Evolutionary conservation across 1,140 invertebrate genomes (phyloP), one percentile per base, ranked within the genome.

Genomic region (Periplaneta americana): DNA sequence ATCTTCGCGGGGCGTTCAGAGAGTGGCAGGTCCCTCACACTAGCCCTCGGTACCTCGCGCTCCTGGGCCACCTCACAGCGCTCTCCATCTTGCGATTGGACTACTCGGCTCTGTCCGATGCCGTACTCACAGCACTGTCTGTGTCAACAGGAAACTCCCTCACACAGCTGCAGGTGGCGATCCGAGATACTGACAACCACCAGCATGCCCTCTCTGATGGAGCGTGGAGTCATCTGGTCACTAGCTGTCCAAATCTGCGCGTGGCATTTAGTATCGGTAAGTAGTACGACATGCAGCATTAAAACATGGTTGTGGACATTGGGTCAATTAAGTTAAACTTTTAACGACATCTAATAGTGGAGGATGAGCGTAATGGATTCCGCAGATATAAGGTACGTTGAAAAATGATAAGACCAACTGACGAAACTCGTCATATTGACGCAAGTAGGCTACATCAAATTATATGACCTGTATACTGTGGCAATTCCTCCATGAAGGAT

Each of bases 51-150:
- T 88, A 83, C 17, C 28, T 78, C 39, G 57, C 10, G 15, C 39
- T 82, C 28, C 82, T 89, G 0, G 84, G 86, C 17, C 86, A 86
- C 66, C 84, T 89, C 10, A 84, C 85, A 11, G 85, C 85, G 22
- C 82, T 89, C 18, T 85, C 83, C 3, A 83, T 84, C 0, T 82
- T 89, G n/a, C 86, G 86, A 80, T 82, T 89, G 36, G 88, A 89
- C 83, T 89, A 89, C 81, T 86, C 88, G 18, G 87, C 88, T 22
- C 57, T 89, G n/a, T 89, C 88, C 22, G 87, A 88, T 83, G 83
- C 86, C 76, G n/a, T n/a, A n/a, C n/a, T n/a, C n/a, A n/a, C n/a
- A n/a, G 86, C 85, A 15, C 83, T 89, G 10, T 83, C 85, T 66
- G 85, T 86, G 37, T 83, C 88, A 39, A 85, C 88, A 0, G 86